Conservation (phyloP, 2,113 vertebrate species). For the Thomomys bottae region DNA sequence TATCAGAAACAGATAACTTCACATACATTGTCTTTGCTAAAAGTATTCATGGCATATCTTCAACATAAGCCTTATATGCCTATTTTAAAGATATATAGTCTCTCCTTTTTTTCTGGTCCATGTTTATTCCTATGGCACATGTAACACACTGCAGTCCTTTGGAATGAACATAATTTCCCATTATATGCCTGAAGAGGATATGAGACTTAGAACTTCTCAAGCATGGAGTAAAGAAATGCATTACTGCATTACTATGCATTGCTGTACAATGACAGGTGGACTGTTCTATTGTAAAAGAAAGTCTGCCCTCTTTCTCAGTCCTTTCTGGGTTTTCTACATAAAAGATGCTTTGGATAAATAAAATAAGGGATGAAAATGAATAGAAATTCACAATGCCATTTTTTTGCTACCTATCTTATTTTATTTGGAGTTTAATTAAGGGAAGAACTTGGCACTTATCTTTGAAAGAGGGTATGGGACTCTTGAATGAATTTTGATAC, state of each 20-base stretch:
- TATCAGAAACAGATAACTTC: slow-evolving; percentile 2
- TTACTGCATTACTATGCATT: slow-evolving; percentile 48
- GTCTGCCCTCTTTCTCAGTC: slow-evolving; percentile 62
- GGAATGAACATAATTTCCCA: neutral
- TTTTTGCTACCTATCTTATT: slow-evolving; percentile 67
- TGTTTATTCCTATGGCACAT: neutral
- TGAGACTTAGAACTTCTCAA: slow-evolving; percentile 39
- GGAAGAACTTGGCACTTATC: slow-evolving; percentile 70
- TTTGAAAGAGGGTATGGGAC: slow-evolving; percentile 55
- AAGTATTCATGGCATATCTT: too few species aligned
- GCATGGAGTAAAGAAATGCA: slow-evolving; percentile 11
- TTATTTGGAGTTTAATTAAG: slow-evolving; percentile 77
- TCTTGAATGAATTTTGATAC: slow-evolving; percentile 68
- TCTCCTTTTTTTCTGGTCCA: neutral
- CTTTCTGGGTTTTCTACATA: slow-evolving; percentile 60
- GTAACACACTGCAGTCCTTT: neutral
- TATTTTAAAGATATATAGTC: neutral
- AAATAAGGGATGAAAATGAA: slow-evolving; percentile 51
- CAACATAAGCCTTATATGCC: neutral
- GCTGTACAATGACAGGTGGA: slow-evolving; percentile 30
- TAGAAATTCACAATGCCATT: slow-evolving; percentile 70
- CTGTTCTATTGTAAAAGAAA: slow-evolving; percentile 63
- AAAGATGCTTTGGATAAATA: slow-evolving; percentile 74
- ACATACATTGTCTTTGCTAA: neutral
- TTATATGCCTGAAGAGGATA: slow-evolving; percentile 33